phyloP scores from a whole-genome alignment of 2,888 invertebrate species.

The Epicampocera succincta region DNA sequence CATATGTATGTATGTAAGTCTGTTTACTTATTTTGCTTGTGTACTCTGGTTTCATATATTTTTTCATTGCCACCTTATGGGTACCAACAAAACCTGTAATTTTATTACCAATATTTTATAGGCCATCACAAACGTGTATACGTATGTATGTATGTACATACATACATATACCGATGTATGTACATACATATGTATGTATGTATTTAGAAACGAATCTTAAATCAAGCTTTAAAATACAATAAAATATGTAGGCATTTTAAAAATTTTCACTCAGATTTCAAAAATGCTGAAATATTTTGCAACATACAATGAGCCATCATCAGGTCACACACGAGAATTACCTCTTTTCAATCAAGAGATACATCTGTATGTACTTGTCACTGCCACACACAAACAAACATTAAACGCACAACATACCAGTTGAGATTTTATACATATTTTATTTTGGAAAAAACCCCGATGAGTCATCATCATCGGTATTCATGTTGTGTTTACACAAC shows the following conservation, averaged over 20 bases:
- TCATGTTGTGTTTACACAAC: constrained; percentile 60
- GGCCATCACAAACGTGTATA: no score
- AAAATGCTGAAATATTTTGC: constrained; percentile 37
- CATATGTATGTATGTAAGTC: no score
- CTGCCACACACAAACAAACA: background rate
- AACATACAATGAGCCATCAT: constrained; percentile 54
- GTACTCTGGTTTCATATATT: no score
- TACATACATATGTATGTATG: no score
- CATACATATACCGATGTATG: no score
- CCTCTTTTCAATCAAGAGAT: constrained; percentile 3
- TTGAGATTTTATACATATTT: constrained; percentile 24
- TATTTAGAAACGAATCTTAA: no score
- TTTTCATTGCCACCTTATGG: no score
- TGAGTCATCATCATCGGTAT: constrained; percentile 75
- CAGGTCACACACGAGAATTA: constrained; percentile 5
- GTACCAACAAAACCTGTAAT: no score
- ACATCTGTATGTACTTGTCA: background rate
- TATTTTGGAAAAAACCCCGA: constrained; percentile 79
- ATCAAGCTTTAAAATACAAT: background rate
- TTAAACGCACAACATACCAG: constrained; percentile 22
- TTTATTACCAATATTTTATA: no score
- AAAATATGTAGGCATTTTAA: background rate
- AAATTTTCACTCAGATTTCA: constrained; percentile 3
- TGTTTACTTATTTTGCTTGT: no score
- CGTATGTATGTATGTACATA: no score